phyloP scores from a whole-genome alignment of 2,797 vertebrate genomes.

The Antennarius maculatus region DNA sequence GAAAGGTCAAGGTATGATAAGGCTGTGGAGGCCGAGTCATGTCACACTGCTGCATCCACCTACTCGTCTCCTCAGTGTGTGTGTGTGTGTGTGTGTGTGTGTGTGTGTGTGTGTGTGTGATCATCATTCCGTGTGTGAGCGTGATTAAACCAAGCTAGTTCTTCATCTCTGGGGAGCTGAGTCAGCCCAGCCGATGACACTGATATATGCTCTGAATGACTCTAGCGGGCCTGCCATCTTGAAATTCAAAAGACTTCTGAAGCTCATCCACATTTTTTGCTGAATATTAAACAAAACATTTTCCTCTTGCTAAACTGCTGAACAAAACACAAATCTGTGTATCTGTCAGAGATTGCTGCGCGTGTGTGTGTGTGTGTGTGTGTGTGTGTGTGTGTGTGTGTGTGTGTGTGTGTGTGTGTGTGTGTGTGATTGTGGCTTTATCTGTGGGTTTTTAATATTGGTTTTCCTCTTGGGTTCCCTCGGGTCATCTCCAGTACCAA shows the following conservation, averaged over 20 bases:
- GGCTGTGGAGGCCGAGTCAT: conserved; percentile 16
- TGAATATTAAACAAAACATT: conserved; percentile 70
- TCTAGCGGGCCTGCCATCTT: conserved; percentile 65
- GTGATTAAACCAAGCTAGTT: conserved; percentile 68
- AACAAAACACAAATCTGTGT: conserved; percentile 60
- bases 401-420: conserved; percentile 12
- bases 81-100: conserved; percentile 6
- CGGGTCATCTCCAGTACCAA: conserved; percentile 28
- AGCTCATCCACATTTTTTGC: conserved; percentile 62
- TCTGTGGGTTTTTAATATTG: conserved; percentile 63
- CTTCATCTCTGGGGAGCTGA: conserved; percentile 65
- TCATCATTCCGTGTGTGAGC: conserved; percentile 45
- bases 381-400: conserved; percentile 11
- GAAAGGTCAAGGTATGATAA: conserved; percentile 3
- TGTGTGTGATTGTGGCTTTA: conserved; percentile 33
- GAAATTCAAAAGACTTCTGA: conserved; percentile 61
- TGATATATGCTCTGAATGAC: conserved; percentile 53
- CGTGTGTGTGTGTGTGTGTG: conserved; percentile 4
- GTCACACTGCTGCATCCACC: conserved; percentile 40
- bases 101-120: conserved; percentile 26
- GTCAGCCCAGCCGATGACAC: conserved; percentile 72
- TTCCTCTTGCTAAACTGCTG: conserved; percentile 63
- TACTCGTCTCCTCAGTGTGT: conserved; percentile 34
- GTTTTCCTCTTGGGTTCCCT: conserved; percentile 45
- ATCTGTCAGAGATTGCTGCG: conserved; percentile 41